phyloP scores from a whole-genome alignment of 64 coral and sea anemone genomes.

The Stichodactyla mertensii region DNA sequence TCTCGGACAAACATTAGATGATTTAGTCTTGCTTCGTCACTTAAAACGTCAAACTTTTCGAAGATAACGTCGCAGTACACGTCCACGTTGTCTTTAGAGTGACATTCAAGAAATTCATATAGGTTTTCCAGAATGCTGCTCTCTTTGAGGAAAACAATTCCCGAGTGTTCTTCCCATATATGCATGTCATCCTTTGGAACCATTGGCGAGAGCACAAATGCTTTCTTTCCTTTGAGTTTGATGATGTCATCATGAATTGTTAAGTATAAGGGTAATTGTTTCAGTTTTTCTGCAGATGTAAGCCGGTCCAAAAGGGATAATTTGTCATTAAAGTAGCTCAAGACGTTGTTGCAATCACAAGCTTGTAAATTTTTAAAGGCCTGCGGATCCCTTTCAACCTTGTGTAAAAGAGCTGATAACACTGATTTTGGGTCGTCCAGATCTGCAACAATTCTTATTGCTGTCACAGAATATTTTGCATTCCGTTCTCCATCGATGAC shows the following conservation, averaged over 20 bases:
- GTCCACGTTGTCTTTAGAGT: neutral
- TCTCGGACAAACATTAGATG: conserved; percentile 5
- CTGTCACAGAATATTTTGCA: neutral
- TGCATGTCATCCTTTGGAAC: conserved; percentile 20
- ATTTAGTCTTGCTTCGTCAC: conserved; percentile 7
- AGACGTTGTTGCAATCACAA: neutral
- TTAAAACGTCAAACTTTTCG: neutral
- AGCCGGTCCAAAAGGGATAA: neutral
- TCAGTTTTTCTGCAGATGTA: neutral
- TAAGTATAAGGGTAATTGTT: conserved; percentile 15
- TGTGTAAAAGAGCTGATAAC: conserved; percentile 23
- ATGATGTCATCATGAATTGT: neutral
- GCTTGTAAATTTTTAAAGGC: neutral
- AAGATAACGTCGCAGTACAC: conserved; percentile 38
- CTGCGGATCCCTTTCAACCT: neutral
- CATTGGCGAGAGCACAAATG: conserved; percentile 1
- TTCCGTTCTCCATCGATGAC: neutral
- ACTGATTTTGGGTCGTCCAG: conserved; percentile 2
- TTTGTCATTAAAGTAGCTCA: conserved; percentile 17
- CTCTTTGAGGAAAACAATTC: conserved; percentile 27
- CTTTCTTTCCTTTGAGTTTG: neutral
- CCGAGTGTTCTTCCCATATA: neutral
- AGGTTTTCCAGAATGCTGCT: neutral
- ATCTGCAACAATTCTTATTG: conserved; percentile 10
- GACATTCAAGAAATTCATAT: conserved; percentile 5